phyloP scores from a whole-genome alignment of 2,113 vertebrate species.

The Planiliza haematocheilus region DNA sequence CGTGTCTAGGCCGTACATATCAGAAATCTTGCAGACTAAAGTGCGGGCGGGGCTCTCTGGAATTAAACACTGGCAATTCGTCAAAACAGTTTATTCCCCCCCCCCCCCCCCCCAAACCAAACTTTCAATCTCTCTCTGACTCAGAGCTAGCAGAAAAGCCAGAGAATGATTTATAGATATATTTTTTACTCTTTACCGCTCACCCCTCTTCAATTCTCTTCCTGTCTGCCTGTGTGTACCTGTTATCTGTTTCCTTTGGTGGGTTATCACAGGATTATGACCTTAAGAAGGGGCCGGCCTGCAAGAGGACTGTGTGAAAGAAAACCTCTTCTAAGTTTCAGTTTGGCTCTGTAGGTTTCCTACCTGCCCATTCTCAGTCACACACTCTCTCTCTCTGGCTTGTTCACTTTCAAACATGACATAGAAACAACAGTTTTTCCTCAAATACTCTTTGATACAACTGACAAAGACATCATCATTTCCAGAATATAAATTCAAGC shows the following conservation, averaged over 20 bases:
- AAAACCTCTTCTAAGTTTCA: not conserved
- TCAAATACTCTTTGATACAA: not conserved
- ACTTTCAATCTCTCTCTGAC: not conserved
- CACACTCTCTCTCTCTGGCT: not conserved
- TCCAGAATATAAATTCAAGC: not conserved
- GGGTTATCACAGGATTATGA: slow-evolving; percentile 10
- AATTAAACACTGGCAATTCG: slow-evolving; percentile 59
- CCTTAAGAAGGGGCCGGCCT: not conserved
- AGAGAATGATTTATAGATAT: not conserved
- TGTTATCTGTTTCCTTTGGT: not conserved
- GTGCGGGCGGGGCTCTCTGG: slow-evolving; percentile 44
- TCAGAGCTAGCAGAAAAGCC: no score
- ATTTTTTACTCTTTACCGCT: not conserved
- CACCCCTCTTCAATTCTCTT: not conserved
- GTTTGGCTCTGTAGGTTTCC: not conserved
- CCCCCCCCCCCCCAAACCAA: not conserved
- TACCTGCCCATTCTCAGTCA: not conserved
- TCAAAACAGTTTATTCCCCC: slow-evolving; percentile 37
- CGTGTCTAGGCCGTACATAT: not conserved
- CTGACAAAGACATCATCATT: not conserved
- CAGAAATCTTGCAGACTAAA: slow-evolving; percentile 34
- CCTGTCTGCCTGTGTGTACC: not conserved
- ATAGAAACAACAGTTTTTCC: not conserved
- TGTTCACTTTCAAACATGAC: not conserved
- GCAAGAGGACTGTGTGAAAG: not conserved